Evolutionary conservation across 1,140 invertebrate species (phyloP), one percentile per base, ranked within the genome.

Genomic region (Dendroctonus valens): DNA sequence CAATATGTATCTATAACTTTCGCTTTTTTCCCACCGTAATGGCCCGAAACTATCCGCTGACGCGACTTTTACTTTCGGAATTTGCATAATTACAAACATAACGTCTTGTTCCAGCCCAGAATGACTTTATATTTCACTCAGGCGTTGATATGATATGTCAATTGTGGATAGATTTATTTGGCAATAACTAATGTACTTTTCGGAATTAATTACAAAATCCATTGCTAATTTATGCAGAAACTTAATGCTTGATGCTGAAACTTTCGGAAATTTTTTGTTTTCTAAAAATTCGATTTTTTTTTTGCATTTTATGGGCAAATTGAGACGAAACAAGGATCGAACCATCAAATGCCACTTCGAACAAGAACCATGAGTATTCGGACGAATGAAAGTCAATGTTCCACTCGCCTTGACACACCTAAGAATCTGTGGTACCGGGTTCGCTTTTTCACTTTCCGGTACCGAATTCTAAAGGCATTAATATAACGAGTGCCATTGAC

Each of bases 311-410:
- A 3, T 26, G 26, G 26, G 26, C 26, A 26, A 26, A 26, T 26
- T 26, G 26, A 26, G 26, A 26, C 26, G 26, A 26, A 26, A 26
- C 26, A 26, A 26, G 3, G 3, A 26, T 26, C 26, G 26, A 26
- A 26, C 1, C 26, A 26, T 26, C 26, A 26, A 26, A 26, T 26
- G 26, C 26, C 26, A 26, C 26, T 26, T 26, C 26, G 26, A 26
- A 26, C 26, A 26, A 26, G 26, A 26, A 26, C 26, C 26, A 26
- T 26, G 42, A 46, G 12, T 12, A 46, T 12, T 46, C 49, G 39
- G 42, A 59, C 46, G 53, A 70, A 70, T 68, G 69, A 70, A 70
- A 70, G 69, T 70, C 69, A 70, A 68, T 70, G 69, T 67, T 67
- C 65, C 69, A 60, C 14, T 69, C 42, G 60, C 69, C 69, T 70